phyloP scores from a whole-genome alignment of 2,113 vertebrate genomes.

The Cebidichthys violaceus region DNA sequence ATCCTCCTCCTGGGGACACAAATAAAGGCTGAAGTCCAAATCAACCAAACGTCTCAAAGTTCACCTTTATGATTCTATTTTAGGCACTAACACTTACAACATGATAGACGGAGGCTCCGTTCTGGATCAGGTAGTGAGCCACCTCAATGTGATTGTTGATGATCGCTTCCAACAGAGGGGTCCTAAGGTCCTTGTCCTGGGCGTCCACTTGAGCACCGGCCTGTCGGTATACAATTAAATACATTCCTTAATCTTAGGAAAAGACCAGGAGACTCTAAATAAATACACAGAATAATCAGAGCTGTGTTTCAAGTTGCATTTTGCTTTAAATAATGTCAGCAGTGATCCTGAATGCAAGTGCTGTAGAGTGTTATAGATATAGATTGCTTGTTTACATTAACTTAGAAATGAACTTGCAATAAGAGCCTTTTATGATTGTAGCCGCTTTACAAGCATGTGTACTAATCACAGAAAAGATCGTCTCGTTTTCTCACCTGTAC shows the following conservation, averaged over 20 bases:
- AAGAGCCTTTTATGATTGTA: not conserved
- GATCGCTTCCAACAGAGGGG: slow-evolving; percentile 91
- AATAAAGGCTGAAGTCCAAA: not conserved
- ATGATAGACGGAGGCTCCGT: slow-evolving; percentile 89
- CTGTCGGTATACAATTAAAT: slow-evolving; percentile 68
- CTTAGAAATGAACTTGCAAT: not conserved
- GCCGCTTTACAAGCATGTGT: not conserved
- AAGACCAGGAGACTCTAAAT: not conserved
- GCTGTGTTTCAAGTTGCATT: not conserved
- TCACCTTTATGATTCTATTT: not conserved
- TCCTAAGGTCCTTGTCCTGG: slow-evolving; percentile 88
- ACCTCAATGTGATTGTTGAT: slow-evolving; percentile 90
- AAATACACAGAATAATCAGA: not conserved
- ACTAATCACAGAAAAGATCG: not conserved
- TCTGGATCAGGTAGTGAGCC: slow-evolving; percentile 88
- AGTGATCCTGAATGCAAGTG: not conserved
- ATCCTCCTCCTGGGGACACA: slow-evolving; percentile 86
- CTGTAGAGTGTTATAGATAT: not conserved
- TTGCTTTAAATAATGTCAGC: not conserved
- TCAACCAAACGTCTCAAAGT: not conserved
- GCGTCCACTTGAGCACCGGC: slow-evolving; percentile 92
- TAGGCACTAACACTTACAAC: slow-evolving; percentile 73
- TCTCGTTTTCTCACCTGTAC: slow-evolving; percentile 84
- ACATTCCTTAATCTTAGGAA: slow-evolving; percentile 4
- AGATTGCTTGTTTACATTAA: not conserved